Evolutionary conservation across 2,797 vertebrate species (phyloP), one percentile per base, ranked within the genome.

Genomic region (Argya squamiceps): DNA sequence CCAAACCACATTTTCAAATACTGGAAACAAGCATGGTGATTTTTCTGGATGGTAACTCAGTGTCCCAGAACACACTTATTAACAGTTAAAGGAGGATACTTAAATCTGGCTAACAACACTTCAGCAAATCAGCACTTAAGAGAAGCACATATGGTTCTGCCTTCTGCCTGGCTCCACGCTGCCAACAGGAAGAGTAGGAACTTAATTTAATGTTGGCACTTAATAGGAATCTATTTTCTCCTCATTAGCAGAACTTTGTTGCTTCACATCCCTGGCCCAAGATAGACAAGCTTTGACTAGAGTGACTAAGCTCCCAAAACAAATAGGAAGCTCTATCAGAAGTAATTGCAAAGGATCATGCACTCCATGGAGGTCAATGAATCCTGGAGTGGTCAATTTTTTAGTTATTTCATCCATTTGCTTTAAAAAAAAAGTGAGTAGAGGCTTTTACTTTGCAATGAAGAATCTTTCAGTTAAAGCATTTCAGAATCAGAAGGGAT

Each of bases 61-160:
- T 93, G 88, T 94, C 84, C 91, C 89, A 93, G 95, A 94, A 95
- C 79, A 75, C n/a, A 46, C 29, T 81, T 76, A 85, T 74, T 53
- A 60, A 37, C 68, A 41, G 58, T 63, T 84, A 77, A 58, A 83
- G 70, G 56, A 79, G 70, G 84, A 88, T 64, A 77, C 56, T 94
- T 87, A 73, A 81, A 92, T 78, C 60, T 92, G 74, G 73, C 81
- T 70, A 64, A 88, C 67, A 81, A 60, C 58, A 53, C 82, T 92
- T 58, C 75, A 92, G 95, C 88, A 97, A 88, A 92, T 47, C 91
- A 81, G 78, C 71, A 10, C 94, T 93, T 87, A 91, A 62, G 87
- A 94, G 94, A 92, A 94, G 92, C 93, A 75, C 97, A 97, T 95
- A 96, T 73, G 83, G 95, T 88, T 86, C 79, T 96, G 89, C 95